Evolutionary conservation across 2,797 vertebrate species (phyloP), one percentile per base, ranked within the genome.

Genomic region (Pseudomugil gertrudae): DNA sequence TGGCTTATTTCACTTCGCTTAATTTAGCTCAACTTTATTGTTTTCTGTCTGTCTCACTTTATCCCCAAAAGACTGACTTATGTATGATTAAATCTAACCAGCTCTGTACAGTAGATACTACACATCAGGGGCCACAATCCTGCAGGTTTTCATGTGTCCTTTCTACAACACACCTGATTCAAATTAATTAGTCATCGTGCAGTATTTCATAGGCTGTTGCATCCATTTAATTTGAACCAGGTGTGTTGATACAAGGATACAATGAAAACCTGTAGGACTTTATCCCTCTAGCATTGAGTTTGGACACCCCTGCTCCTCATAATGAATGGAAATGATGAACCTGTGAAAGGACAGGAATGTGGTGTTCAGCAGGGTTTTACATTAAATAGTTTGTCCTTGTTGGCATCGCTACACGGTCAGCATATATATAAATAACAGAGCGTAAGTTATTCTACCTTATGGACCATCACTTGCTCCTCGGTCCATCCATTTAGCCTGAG

Each of bases 381-480:
- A 29, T 14, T 65, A 51, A 67, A 21, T 53, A 74, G 48, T 30
- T 66, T 66, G 72, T 74, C 75, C 71, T 81, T 68, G 76, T 52
- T 69, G 74, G 27, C 23, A 50, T 72, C 69, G 57, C 80, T 76
- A 81, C 73, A 38, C 74, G 57, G 53, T 65, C 53, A 40, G 64
- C 74, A 23, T 3, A 8, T 54, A 73, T 84, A 78, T 80, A 77
- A 86, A 86, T 78, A 87, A 82, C 56, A 51, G 63, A 54, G 55
- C 26, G 19, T 53, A 68, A 81, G 86, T 87, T 89, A 87, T 87
- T 91, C 84, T 78, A 80, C 79, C 33, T 85, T 80, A 79, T 65
- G 74, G 75, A 75, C 76, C 80, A 63, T 81, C 55, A 83, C 68
- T 9, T 2, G 32, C 36, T 81, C 74, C 71, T 78, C 60, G 24